These are phyloP conservation scores for Microcebus griseorufus DNA, from an alignment of 2,113 vertebrate species.

Conservation along the genomic window DNA sequence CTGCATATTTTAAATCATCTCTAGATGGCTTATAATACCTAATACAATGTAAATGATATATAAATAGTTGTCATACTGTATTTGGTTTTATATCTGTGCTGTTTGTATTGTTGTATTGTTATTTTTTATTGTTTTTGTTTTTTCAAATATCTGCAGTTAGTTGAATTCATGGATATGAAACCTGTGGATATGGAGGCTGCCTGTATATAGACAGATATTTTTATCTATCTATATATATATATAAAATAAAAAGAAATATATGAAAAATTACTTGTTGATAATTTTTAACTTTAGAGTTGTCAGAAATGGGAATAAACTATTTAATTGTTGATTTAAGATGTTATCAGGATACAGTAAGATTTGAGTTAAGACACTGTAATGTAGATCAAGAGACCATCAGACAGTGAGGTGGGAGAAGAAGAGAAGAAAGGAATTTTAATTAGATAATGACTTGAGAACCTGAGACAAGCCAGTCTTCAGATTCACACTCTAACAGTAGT, in stretches of 20 bases:
- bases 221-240: not conserved
- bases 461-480: not conserved
- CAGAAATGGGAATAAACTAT: not conserved
- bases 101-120: not conserved
- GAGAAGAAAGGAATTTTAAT: not conserved
- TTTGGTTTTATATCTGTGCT: not conserved
- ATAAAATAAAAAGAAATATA: not conserved
- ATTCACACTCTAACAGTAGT: not conserved
- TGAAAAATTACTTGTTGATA: not conserved
- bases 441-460: not conserved
- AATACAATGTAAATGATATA: not conserved
- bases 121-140: not conserved
- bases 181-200: not conserved
- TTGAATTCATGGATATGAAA: not conserved
- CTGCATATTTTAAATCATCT: not conserved
- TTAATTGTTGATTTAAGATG: not conserved
- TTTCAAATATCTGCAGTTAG: not conserved
- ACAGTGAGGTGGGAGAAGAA: not conserved
- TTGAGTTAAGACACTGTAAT: not conserved
- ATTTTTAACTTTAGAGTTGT: not conserved
- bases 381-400: not conserved
- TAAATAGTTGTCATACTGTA: not conserved
- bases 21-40: not conserved
- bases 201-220: not conserved
- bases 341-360: not conserved